A percentile compares a stretch with the other conserved stretches of the same genome.
phyloP scores from a whole-genome alignment of 2,113 vertebrate species.

The Forbesichthys agassizii region DNA sequence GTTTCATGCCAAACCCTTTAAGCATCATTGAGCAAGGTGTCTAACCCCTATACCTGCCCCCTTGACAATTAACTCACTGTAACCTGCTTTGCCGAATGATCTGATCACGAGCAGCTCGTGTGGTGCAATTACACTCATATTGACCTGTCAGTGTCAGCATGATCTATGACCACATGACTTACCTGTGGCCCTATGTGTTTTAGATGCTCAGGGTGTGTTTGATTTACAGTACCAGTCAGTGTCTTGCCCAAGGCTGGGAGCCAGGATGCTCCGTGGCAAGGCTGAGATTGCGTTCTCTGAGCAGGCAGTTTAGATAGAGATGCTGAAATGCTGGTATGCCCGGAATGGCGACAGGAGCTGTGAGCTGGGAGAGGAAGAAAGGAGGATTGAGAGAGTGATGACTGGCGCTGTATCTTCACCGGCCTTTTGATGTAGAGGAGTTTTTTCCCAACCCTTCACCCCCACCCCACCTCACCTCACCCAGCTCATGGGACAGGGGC shows the following conservation, averaged over 20 bases:
- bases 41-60: too few species aligned
- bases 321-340: constrained; percentile 74
- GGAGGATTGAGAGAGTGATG: constrained; percentile 72
- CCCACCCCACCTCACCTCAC: constrained; percentile 15
- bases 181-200: too few species aligned
- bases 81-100: too few species aligned
- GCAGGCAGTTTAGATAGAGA: constrained; percentile 23
- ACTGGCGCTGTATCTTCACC: constrained; percentile 70
- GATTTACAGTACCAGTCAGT: background rate
- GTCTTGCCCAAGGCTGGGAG: constrained; percentile 7
- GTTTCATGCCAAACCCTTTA: too few species aligned
- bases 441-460: constrained; percentile 20
- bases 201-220: too few species aligned
- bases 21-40: too few species aligned
- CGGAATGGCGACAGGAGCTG: constrained; percentile 62
- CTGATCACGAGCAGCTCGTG: background rate
- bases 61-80: too few species aligned
- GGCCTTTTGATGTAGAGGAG: constrained; percentile 70
- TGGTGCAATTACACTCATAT: background rate
- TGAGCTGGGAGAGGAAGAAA: constrained; percentile 68
- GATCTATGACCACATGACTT: too few species aligned
- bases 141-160: too few species aligned
- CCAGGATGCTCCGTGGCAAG: too few species aligned
- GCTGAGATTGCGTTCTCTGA: constrained; percentile 21
- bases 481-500: constrained; percentile 7